Evolutionary conservation across 2,888 invertebrate genomes (phyloP), one percentile per base, ranked within the genome.

Genomic region (Alcis repandata): DNA sequence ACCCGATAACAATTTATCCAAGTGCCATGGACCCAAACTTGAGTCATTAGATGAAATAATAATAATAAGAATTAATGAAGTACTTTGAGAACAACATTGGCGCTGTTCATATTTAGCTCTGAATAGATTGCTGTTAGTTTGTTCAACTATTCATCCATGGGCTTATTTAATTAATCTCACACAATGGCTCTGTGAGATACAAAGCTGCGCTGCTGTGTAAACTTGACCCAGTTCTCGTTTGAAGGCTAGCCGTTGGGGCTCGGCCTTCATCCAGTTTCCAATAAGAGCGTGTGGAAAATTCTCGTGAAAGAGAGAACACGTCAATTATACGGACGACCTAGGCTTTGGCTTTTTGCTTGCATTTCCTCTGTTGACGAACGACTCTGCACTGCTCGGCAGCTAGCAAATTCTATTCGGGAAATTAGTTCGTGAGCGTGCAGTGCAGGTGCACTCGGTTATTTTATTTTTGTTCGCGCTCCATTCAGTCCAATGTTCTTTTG

Each of bases 181-280:
- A 63, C 56, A 59, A 60, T 58, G 58, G 58, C 59, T 66, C 57
- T 63, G 61, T 69, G 67, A 66, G 67, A 69, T 63, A 71, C 69
- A 70, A 70, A 75, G 71, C 72, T 73, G 67, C 70, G 67, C 68
- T 69, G 67, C 68, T 69, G 69, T 65, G 63, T 77, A 82, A 83
- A 83, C 84, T 84, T 84, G 84, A 83, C 84, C 83, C 62, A 81
- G 71, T 77, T 84, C 65, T 51, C 57, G 49, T 69, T 66, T 72
- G 70, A 73, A 78, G 75, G 79, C 75, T 80, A 69, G 73, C 71
- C 72, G 79, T 69, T 77, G 71, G 63, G 72, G 73, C 73, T 71
- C 72, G 79, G 79, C 82, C 80, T 83, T 79, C 77, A 80, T 80
- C 74, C 77, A 79, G 77, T 79, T 78, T 79, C 76, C 78, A 79